Percentiles rank a stretch among this genome's conserved stretches.
Conservation (phyloP, 2,113 vertebrate species). For the Vicugna pacos region DNA sequence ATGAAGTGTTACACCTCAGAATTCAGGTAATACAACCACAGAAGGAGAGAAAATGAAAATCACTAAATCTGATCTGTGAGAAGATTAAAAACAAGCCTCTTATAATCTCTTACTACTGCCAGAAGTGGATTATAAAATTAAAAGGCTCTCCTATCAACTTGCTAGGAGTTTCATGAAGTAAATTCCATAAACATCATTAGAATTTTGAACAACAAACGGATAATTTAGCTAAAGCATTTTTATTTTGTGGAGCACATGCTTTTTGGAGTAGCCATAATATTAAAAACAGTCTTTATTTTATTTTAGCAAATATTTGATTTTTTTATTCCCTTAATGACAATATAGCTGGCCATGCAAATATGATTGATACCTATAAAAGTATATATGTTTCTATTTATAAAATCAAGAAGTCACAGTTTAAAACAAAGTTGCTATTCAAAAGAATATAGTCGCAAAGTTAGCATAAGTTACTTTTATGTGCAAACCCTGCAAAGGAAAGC, state of each 20-base stretch:
- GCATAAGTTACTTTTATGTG: neutral
- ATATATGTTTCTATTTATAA: neutral
- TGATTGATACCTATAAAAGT: neutral
- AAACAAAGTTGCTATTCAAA: neutral
- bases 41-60: constrained; percentile 69
- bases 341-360: neutral
- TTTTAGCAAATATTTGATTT: constrained; percentile 39
- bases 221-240: constrained; percentile 16
- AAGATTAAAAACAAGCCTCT: constrained; percentile 53
- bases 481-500: neutral
- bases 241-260: neutral
- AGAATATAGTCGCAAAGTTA: neutral
- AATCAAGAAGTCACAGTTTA: neutral
- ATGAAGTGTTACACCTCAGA: constrained; percentile 58
- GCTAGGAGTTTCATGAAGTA: neutral
- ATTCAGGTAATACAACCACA: neutral
- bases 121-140: constrained; percentile 73
- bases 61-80: constrained; percentile 48
- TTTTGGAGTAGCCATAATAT: neutral
- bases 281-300: neutral
- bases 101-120: constrained; percentile 12
- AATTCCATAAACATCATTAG: neutral
- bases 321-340: neutral
- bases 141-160: neutral
- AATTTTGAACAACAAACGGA: constrained; percentile 49